Conservation (phyloP, 1,140 invertebrate species). For the Conus ventricosus region DNA sequence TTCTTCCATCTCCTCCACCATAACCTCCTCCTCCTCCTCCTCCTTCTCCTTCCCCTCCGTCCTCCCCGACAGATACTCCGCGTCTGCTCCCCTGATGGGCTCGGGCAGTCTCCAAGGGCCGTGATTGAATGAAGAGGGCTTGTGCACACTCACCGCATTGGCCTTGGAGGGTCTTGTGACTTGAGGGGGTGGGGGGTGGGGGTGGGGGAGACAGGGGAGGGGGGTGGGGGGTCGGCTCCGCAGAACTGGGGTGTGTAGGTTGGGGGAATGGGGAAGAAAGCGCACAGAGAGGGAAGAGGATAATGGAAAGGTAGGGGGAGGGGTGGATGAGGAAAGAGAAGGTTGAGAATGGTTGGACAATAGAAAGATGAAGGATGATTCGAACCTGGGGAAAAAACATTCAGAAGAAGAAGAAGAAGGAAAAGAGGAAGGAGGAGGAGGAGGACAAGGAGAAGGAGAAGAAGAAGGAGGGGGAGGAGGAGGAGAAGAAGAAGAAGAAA, state of each 20-base stretch:
- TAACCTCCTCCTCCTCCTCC: neutral
- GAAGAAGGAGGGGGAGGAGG: too few species aligned
- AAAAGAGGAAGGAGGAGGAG: neutral
- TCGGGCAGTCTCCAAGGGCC: constrained; percentile 1
- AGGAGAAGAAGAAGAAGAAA: too few species aligned
- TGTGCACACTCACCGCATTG: neutral
- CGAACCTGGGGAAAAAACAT: neutral
- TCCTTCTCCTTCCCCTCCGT: neutral
- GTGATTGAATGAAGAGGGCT: constrained; percentile 31
- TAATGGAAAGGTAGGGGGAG: neutral
- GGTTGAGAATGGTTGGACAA: neutral
- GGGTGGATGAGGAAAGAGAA: neutral
- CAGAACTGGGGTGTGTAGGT: neutral
- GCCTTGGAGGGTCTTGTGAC: neutral
- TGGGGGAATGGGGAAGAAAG: neutral
- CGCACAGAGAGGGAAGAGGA: neutral
- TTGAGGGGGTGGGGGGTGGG: neutral
- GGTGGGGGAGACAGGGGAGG: neutral
- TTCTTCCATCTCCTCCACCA: neutral
- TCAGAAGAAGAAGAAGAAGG: neutral
- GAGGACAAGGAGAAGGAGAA: neutral
- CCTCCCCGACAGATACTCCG: neutral
- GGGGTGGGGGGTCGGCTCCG: neutral
- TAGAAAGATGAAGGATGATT: neutral
- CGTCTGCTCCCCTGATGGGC: constrained; percentile 2